These are phyloP conservation scores for Nothoprocta pentlandii DNA, from an alignment of 2,113 vertebrate species.

Conservation along the genomic window DNA sequence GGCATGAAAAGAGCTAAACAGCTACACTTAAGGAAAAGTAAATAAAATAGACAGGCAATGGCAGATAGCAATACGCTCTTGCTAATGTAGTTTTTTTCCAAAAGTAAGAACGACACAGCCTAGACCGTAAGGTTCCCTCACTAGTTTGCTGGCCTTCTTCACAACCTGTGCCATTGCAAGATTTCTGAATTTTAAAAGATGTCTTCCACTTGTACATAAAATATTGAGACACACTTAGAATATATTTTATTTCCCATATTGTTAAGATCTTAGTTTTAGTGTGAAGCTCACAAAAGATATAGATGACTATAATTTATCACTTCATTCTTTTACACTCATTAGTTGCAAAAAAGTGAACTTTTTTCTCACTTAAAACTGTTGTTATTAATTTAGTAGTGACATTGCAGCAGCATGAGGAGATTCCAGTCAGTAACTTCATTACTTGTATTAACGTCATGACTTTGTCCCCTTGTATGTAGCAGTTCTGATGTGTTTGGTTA, in stretches of 20 bases:
- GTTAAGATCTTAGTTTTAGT: background rate
- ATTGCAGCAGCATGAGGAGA: background rate
- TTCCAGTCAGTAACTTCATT: background rate
- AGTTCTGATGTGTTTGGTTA: background rate
- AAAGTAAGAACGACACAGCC: background rate
- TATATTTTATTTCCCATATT: background rate
- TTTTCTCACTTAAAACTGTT: background rate
- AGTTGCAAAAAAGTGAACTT: background rate
- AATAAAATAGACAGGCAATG: slow-evolving; percentile 1
- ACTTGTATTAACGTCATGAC: no score
- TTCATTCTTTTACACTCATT: background rate
- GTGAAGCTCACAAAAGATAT: background rate
- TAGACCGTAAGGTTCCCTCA: background rate
- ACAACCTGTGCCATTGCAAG: background rate
- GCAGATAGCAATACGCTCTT: background rate
- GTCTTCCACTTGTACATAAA: background rate
- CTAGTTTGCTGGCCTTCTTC: background rate
- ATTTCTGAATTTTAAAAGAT: background rate
- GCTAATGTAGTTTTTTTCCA: background rate
- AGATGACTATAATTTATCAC: background rate
- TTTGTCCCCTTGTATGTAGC: background rate
- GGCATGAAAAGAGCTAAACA: background rate
- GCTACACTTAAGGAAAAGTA: background rate
- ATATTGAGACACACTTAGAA: background rate
- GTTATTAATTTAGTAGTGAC: background rate